Conservation (phyloP, 2,888 invertebrate species). For the Abrostola tripartita region DNA sequence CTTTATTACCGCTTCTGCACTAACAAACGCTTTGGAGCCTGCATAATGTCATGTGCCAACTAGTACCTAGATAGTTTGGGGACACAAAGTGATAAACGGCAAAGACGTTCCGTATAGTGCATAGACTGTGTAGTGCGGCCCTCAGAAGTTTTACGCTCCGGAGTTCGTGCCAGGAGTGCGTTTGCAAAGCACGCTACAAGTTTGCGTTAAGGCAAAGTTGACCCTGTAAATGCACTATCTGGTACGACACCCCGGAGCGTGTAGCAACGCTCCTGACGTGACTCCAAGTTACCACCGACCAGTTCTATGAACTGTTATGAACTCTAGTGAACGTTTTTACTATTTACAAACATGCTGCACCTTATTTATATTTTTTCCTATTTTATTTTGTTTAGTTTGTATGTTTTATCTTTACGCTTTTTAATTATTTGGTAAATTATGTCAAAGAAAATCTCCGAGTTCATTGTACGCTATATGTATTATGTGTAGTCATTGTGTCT, state of each 20-base stretch:
- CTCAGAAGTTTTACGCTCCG: slow-evolving; percentile 88
- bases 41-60: slow-evolving; percentile 43
- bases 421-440: slow-evolving; percentile 45
- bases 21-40: slow-evolving; percentile 50
- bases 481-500: slow-evolving; percentile 44
- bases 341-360: slow-evolving; percentile 38
- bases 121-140: slow-evolving; percentile 80
- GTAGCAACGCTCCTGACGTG: slow-evolving; percentile 80
- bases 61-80: slow-evolving; percentile 48
- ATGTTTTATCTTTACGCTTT: slow-evolving; percentile 44
- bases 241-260: slow-evolving; percentile 98
- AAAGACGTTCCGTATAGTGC: slow-evolving; percentile 78
- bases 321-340: slow-evolving; percentile 71
- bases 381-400: slow-evolving; percentile 44
- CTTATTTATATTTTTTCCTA: slow-evolving; percentile 42
- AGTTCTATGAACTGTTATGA: slow-evolving; percentile 70
- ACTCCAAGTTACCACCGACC: slow-evolving; percentile 65
- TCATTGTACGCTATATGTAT: slow-evolving; percentile 53
- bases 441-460: slow-evolving; percentile 38
- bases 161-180: slow-evolving; percentile 99
- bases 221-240: slow-evolving; percentile 99
- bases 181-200: slow-evolving; percentile 93
- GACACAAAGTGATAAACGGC: slow-evolving; percentile 74
- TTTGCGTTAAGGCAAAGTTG: slow-evolving; percentile 86
- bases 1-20: slow-evolving; percentile 52